phyloP scores from a whole-genome alignment of 2,888 invertebrate genomes.

The Molanna angustata region DNA sequence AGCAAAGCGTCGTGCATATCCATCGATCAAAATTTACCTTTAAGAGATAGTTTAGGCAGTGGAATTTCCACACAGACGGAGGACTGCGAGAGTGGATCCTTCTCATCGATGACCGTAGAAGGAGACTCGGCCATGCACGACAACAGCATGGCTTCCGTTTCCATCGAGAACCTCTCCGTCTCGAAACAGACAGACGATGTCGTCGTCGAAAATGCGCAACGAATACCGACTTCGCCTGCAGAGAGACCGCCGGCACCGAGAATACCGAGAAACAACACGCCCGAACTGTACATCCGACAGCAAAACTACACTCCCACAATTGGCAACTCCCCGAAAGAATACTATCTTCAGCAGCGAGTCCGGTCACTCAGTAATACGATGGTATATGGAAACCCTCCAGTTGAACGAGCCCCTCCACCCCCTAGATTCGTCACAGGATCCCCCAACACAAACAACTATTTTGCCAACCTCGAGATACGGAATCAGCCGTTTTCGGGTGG shows the following conservation, averaged over 20 bases:
- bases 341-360: conserved; percentile 19
- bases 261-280: conserved; percentile 12
- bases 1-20: conserved; percentile 19
- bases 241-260: conserved; percentile 15
- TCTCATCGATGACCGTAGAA: conserved; percentile 21
- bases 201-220: conserved; percentile 3
- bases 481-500: conserved; percentile 29
- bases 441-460: conserved; percentile 26
- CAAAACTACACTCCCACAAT: conserved; percentile 9
- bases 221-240: conserved; percentile 8
- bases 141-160: conserved; percentile 13
- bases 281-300: conserved; percentile 2
- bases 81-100: conserved; percentile 21
- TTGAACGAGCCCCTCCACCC: conserved; percentile 14
- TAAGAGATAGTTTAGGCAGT: conserved; percentile 17
- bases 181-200: conserved; percentile 14
- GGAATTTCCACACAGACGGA: conserved; percentile 9
- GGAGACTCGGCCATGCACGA: conserved; percentile 6
- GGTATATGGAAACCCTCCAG: conserved; percentile 11
- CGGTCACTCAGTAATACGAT: conserved; percentile 29
- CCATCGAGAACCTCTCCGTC: conserved; percentile 17
- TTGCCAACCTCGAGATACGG: conserved; percentile 23
- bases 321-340: conserved; percentile 21
- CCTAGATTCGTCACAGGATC: conserved; percentile 22
- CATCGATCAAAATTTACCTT: conserved; percentile 12